phyloP scores from a whole-genome alignment of 2,797 vertebrate species.

The Tachyglossus aculeatus region DNA sequence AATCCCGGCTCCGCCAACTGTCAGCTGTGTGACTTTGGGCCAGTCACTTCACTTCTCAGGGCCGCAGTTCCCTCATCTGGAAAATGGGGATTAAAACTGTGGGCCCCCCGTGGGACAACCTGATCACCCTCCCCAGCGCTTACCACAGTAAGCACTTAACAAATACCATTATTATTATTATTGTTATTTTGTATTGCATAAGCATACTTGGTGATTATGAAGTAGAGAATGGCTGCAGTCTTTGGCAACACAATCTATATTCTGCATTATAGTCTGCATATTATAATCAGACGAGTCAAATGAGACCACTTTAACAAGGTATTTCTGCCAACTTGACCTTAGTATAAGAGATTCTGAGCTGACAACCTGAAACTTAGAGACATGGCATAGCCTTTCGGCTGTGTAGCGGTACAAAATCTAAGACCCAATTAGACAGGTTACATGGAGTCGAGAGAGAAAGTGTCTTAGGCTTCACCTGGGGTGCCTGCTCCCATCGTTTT shows the following conservation, averaged over 20 bases:
- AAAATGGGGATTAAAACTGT: no score
- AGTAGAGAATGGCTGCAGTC: slow-evolving; percentile 23
- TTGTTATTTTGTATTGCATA: slow-evolving; percentile 1
- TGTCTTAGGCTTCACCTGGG: slow-evolving; percentile 19
- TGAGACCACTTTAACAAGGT: not conserved
- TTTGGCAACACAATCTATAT: slow-evolving; percentile 1
- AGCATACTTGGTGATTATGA: slow-evolving; percentile 31
- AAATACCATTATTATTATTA: no score
- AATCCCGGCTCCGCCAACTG: no score
- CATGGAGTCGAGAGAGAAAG: slow-evolving; percentile 9
- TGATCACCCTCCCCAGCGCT: no score
- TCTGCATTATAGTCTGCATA: no score
- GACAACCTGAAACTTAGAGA: not conserved
- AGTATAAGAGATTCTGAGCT: not conserved
- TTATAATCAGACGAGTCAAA: slow-evolving; percentile 10
- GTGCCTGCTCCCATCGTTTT: slow-evolving; percentile 21
- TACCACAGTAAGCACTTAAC: no score
- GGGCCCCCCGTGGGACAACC: no score
- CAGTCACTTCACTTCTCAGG: no score
- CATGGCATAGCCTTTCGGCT: not conserved
- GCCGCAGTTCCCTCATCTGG: no score
- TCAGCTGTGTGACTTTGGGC: no score
- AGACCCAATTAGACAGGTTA: slow-evolving; percentile 7
- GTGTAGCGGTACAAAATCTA: not conserved
- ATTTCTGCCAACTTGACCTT: not conserved